phyloP scores from a whole-genome alignment of 92 coral and sea anemone species.

The Phymanthus crucifer region DNA sequence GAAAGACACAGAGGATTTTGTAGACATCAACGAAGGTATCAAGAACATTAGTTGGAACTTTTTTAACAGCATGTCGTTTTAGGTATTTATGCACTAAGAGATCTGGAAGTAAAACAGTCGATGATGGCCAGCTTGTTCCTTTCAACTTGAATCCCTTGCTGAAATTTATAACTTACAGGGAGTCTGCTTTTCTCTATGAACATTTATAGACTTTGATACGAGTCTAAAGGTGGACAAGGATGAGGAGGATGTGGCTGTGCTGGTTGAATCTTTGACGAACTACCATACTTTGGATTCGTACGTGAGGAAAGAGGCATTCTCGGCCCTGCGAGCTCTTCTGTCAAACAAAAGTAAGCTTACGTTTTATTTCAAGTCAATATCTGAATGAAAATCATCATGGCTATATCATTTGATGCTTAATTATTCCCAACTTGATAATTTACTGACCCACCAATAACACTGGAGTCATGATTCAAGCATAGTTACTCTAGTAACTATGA shows the following conservation, averaged over 20 bases:
- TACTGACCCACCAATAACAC: background rate
- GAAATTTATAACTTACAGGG: background rate
- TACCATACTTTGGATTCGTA: constrained; percentile 18
- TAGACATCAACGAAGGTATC: background rate
- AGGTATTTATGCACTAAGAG: background rate
- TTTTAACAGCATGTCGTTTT: background rate
- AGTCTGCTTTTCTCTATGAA: background rate
- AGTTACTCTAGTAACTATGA: no score
- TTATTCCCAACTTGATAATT: background rate
- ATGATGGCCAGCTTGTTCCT: background rate
- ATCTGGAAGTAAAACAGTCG: background rate
- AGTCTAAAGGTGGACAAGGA: constrained; percentile 3
- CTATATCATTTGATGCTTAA: background rate
- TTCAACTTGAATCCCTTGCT: background rate
- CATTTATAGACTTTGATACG: background rate
- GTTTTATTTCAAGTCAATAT: background rate
- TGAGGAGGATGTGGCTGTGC: constrained; percentile 24
- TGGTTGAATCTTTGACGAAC: constrained; percentile 15
- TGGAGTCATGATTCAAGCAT: no score
- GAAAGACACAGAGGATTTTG: background rate
- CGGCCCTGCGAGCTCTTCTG: constrained; percentile 7
- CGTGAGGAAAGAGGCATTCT: constrained; percentile 9
- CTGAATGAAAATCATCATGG: no score
- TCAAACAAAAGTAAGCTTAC: constrained; percentile 19
- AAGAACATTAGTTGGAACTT: background rate